Evolutionary conservation across 2,113 vertebrate species (phyloP).

Genomic region (Chascanopsetta lugubris): DNA sequence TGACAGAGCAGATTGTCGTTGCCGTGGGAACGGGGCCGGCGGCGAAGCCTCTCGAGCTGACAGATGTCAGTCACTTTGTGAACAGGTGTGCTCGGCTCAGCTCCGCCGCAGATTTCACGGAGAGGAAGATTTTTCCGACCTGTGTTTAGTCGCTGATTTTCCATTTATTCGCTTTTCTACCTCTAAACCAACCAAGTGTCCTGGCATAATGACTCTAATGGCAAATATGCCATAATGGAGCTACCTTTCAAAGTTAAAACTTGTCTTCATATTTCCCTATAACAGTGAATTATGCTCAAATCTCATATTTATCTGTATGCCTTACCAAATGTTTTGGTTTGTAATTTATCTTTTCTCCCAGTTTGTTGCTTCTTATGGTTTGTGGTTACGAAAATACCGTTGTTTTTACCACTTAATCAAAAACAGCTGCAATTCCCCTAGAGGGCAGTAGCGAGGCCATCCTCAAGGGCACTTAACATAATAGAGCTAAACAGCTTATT

Average conservation of each 20-base stretch:
- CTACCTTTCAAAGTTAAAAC: not conserved
- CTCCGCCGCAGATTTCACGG: not conserved
- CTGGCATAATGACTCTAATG: too few relatives aligned
- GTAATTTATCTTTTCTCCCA: not conserved
- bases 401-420: not conserved
- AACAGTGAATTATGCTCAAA: not conserved
- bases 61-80: conserved; percentile 3
- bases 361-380: not conserved
- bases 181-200: not conserved
- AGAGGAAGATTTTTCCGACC: not conserved
- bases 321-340: not conserved
- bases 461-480: too few relatives aligned
- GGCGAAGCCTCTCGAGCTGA: conserved; percentile 2
- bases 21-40: conserved; percentile 2
- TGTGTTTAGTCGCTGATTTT: not conserved
- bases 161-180: not conserved
- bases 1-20: conserved; percentile 5
- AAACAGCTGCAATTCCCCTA: not conserved
- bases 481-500: too few relatives aligned
- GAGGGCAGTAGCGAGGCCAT: not conserved
- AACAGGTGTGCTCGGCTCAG: not conserved
- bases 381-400: too few relatives aligned
- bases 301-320: not conserved
- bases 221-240: not conserved
- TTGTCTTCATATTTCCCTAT: too few relatives aligned